A percentile compares a stretch with the other conserved stretches of the same genome.
phyloP scores from a whole-genome alignment of 1,140 invertebrate species.

The Pygmarrhopalites habei region DNA sequence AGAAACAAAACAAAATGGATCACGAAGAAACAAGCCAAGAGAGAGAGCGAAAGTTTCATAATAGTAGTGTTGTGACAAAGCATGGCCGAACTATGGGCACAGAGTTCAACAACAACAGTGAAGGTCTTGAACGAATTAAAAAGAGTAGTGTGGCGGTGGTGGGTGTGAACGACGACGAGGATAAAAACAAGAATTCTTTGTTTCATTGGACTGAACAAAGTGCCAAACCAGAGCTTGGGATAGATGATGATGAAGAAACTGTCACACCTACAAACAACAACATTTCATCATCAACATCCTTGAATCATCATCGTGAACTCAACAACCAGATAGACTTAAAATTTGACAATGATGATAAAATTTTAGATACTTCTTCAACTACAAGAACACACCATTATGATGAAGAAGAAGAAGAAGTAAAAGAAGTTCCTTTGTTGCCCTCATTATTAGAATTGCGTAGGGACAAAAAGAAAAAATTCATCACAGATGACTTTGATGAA shows the following conservation, averaged over 20 bases:
- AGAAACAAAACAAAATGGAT: too few species aligned
- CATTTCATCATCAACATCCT: not conserved
- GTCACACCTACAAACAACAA: constrained; percentile 7
- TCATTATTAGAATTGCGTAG: too few species aligned
- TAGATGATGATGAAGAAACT: constrained; percentile 5
- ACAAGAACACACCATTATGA: not conserved
- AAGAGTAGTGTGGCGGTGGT: not conserved
- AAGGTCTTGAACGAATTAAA: constrained; percentile 10
- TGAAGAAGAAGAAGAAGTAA: not conserved
- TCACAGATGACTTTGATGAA: too few species aligned
- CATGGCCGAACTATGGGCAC: too few species aligned
- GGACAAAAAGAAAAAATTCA: too few species aligned
- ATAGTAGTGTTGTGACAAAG: too few species aligned
- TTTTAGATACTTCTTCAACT: not conserved
- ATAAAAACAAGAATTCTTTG: not conserved
- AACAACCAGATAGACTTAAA: not conserved
- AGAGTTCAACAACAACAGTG: not conserved
- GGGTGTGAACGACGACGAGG: constrained; percentile 5
- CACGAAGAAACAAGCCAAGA: too few species aligned
- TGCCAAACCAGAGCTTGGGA: constrained; percentile 1
- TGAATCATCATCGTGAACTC: not conserved
- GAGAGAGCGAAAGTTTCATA: too few species aligned
- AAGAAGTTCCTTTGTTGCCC: too few species aligned
- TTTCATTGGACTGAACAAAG: constrained; percentile 9
- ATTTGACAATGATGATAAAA: not conserved